phyloP scores from a whole-genome alignment of 2,888 invertebrate species.

The Hemistola chrysoprasaria region DNA sequence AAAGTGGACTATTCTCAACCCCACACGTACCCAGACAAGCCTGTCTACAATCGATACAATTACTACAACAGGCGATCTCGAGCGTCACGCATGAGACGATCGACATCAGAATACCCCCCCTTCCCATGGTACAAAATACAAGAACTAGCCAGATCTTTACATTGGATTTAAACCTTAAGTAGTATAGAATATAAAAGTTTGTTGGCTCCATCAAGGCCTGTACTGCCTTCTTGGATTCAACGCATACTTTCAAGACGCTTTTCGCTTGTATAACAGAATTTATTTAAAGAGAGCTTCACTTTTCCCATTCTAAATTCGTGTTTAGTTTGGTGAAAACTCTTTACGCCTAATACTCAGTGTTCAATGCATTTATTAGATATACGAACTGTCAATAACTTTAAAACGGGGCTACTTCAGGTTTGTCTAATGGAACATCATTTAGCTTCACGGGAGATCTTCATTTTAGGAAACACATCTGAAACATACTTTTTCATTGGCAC shows the following conservation, averaged over 20 bases:
- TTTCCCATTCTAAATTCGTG: slow-evolving; percentile 60
- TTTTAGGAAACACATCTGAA: slow-evolving; percentile 2
- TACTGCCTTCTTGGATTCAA: slow-evolving; percentile 74
- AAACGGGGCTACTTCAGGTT: slow-evolving; percentile 8
- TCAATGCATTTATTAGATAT: slow-evolving; percentile 52
- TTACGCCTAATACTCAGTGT: slow-evolving; percentile 54
- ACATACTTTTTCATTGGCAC: no score
- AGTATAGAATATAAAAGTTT: slow-evolving; percentile 52
- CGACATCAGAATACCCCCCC: slow-evolving; percentile 78
- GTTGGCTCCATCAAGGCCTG: slow-evolving; percentile 70
- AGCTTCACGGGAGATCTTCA: slow-evolving; percentile 7
- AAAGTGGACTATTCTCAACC: slow-evolving; percentile 78
- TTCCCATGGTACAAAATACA: slow-evolving; percentile 91
- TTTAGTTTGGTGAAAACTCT: slow-evolving; percentile 60
- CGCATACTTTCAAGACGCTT: slow-evolving; percentile 50
- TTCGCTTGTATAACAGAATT: slow-evolving; percentile 44
- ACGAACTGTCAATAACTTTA: slow-evolving; percentile 23
- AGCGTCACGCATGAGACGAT: slow-evolving; percentile 60
- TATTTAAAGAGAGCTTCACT: slow-evolving; percentile 35
- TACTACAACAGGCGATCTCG: slow-evolving; percentile 75
- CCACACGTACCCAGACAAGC: slow-evolving; percentile 66
- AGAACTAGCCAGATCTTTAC: slow-evolving; percentile 85
- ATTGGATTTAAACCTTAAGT: slow-evolving; percentile 81
- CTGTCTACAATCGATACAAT: slow-evolving; percentile 71
- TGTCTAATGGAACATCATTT: slow-evolving; percentile 2